Base-by-base conservation (phyloP, 2,888 invertebrate genomes). In the Hirtodrosophila histrioides region DNA sequence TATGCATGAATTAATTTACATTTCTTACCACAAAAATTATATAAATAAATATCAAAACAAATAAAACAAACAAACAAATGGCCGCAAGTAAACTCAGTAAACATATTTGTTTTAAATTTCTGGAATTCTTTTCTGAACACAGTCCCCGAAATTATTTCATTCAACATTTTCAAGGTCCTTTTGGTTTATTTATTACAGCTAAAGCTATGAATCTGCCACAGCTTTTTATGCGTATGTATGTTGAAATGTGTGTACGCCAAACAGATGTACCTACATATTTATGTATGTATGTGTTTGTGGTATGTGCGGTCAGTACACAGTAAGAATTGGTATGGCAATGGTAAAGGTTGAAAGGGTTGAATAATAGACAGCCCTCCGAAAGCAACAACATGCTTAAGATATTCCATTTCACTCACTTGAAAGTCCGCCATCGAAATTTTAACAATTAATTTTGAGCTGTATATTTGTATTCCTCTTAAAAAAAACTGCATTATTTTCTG, bases 161-260 rank as follows among this genome's bases (percentile, higher is more conserved):
- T 61, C 46, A 57, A 60, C 58, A 50, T 63, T 74, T 71, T 68
- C 75, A 74, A 67, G 68, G 55, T 71, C 58, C 60, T 60, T 67
- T 62, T 63, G 50, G 62, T 54, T 74, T 75, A 68, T 75, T 75
- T 71, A 75, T 68, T 67, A 61, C 56, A 50, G 46, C 46, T 35
- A 53, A 61, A 45, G 65, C 61, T 39, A 55, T 55, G 64, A 75
- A 58, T 55, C 44, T 58, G 54, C 43, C 46, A 35, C 57, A 65
- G 33, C 48, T 36, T 60, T 54, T 29, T 53, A 27, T 33, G 33
- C 11, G 24, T 41, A 23, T 23, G 3, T 45, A 27, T 37, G 0
- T 36, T 10, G 11, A 8, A 10, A 3, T 40, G 23, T 23, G 17
- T 36, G 12, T 17, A 44, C 33, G n/a, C 24, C 8, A 10, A 41